phyloP scores from a whole-genome alignment of 1,140 invertebrate species.

The Calephelis nemesis region DNA sequence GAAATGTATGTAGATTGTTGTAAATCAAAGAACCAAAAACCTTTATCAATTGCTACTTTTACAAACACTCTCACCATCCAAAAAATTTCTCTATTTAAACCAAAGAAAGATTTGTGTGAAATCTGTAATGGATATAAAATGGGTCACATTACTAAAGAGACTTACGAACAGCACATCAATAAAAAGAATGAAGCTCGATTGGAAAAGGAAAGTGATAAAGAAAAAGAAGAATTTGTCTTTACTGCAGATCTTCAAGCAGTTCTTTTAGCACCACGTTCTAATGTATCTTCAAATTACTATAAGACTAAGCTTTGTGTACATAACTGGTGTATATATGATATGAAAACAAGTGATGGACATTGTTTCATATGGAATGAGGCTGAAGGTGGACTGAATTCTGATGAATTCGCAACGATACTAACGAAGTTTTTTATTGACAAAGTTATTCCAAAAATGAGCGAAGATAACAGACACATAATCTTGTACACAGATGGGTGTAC shows the following conservation, averaged over 20 bases:
- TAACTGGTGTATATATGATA: slow-evolving; percentile 68
- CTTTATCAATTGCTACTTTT: slow-evolving; percentile 3
- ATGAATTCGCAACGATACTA: slow-evolving; percentile 17
- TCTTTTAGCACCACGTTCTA: slow-evolving; percentile 48
- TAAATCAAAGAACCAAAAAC: background rate
- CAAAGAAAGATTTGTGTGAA: background rate
- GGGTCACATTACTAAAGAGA: background rate
- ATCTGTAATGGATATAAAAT: slow-evolving; percentile 2
- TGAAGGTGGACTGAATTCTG: slow-evolving; percentile 19
- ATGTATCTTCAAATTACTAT: slow-evolving; percentile 62
- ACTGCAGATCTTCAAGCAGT: slow-evolving; percentile 58
- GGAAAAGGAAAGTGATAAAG: slow-evolving; percentile 27
- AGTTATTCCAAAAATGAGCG: slow-evolving; percentile 9
- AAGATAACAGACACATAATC: background rate
- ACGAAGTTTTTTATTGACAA: slow-evolving; percentile 16
- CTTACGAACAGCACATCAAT: background rate
- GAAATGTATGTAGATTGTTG: background rate
- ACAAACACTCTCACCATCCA: background rate
- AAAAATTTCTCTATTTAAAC: slow-evolving; percentile 2
- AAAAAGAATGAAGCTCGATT: slow-evolving; percentile 22
- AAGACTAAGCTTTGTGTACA: slow-evolving; percentile 65
- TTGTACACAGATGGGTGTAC: slow-evolving; percentile 13
- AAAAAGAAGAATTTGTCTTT: slow-evolving; percentile 31
- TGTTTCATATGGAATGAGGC: slow-evolving; percentile 67
- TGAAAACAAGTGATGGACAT: slow-evolving; percentile 37